Conservation (phyloP, 2,888 invertebrate genomes). For the Macropis europaea region DNA sequence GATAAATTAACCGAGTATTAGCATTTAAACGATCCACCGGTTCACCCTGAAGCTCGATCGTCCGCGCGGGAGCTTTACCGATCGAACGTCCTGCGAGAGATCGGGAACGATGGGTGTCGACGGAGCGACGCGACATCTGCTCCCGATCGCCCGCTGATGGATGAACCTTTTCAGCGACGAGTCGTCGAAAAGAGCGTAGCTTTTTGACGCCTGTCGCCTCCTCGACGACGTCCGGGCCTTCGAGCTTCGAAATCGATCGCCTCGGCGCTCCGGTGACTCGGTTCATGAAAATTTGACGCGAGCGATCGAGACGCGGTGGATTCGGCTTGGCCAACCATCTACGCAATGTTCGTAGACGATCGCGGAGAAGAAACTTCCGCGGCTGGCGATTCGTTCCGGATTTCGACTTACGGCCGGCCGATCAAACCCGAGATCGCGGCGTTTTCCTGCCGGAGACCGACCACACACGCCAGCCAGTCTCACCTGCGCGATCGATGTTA, state of each 20-base stretch:
- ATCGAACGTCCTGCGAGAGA: slow-evolving; percentile 20
- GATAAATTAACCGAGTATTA: slow-evolving; percentile 71
- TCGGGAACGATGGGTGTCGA: not conserved
- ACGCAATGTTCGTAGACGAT: no score
- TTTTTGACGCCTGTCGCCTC: not conserved
- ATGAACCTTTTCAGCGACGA: slow-evolving; percentile 27
- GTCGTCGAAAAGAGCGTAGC: not conserved
- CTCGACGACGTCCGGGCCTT: not conserved
- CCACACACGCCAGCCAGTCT: slow-evolving; percentile 41
- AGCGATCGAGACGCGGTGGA: not conserved
- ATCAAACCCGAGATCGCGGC: no score
- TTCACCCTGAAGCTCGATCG: slow-evolving; percentile 8
- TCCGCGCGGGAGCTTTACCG: slow-evolving; percentile 18
- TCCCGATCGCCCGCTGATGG: slow-evolving; percentile 22
- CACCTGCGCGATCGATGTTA: slow-evolving; percentile 50
- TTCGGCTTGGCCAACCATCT: no score
- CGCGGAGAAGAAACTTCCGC: not conserved
- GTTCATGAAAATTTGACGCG: not conserved
- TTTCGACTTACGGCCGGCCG: no score
- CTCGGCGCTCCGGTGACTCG: not conserved
- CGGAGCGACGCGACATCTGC: slow-evolving; percentile 24
- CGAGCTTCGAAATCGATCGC: not conserved
- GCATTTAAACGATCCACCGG: slow-evolving; percentile 70
- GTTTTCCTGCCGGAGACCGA: no score
- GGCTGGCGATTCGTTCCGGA: no score